Evolutionary conservation across 2,888 invertebrate genomes (phyloP), one percentile per base, ranked within the genome.

Genomic region (Zelleria hepariella): DNA sequence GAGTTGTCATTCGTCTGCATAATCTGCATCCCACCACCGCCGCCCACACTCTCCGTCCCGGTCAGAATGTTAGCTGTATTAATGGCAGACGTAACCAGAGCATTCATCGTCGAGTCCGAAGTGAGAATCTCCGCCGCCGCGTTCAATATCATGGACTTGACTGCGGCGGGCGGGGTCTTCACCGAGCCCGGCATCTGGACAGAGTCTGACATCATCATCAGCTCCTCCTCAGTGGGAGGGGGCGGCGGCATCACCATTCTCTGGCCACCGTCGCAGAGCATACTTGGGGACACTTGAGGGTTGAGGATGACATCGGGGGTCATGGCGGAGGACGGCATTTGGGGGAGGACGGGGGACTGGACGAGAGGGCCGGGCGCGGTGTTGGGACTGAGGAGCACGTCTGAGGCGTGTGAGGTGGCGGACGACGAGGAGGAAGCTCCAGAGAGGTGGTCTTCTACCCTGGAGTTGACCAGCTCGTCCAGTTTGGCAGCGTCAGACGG

Each of bases 141-240:
- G 73, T 93, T 93, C 59, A 94, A 86, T 53, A 94, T 90, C 90
- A 94, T 93, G n/a, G 92, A 93, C 65, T 94, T 94, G 66, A 93
- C 93, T 26, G 93, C 91, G 26, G 92, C 91, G 1, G 91, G 89
- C 53, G 91, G 90, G 53, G 90, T 91, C 70, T 85, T 90, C 61
- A 89, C 88, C 8, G 87, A 82, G 25, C 82, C 75, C 54, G 84
- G 85, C 64, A 75, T 55, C 32, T 61, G 62, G 57, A 61, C 57
- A 10, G 20, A 76, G 60, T 83, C 86, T 1, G 80, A 72, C 59
- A 84, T 79, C 78, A 87, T 73, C 80, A 83, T 79, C 26, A 83
- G 78, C 48, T 82, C 82, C 57, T 80, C 81, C 66, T 74, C 52
- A 7, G 60, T 7, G 15, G 57, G 47, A 1, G 54, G 5, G 4